Conservation (phyloP, 2,888 invertebrate species). For the Cheiracanthium punctorium region DNA sequence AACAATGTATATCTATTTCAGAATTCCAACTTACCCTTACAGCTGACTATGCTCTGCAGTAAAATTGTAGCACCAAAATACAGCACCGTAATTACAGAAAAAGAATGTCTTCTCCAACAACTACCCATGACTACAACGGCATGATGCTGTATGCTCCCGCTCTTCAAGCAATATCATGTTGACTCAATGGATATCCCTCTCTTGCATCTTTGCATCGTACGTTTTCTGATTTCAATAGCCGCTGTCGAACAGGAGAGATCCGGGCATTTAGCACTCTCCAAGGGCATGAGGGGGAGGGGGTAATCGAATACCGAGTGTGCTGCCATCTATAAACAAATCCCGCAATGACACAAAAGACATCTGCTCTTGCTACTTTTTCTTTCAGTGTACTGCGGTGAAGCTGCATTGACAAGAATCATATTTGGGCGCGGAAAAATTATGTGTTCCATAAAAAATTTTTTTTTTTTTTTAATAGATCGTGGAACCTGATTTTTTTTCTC, state of each 20-base stretch:
- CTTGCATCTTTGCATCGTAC: background rate
- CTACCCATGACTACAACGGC: slow-evolving; percentile 15
- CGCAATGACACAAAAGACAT: no score
- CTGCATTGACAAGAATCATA: no score
- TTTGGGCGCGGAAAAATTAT: no score
- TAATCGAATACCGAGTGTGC: background rate
- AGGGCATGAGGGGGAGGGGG: no score
- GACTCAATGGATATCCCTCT: slow-evolving; percentile 10
- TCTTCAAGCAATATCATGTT: slow-evolving; percentile 15
- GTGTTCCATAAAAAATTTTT: no score
- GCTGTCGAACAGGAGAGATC: background rate
- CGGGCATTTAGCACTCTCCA: background rate
- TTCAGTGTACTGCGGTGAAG: no score
- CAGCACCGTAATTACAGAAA: slow-evolving; percentile 10
- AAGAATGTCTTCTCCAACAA: background rate
- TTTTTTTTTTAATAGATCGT: no score
- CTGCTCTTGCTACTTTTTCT: no score
- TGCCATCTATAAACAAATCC: background rate
- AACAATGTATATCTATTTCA: background rate
- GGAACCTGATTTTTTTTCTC: no score
- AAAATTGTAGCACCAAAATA: slow-evolving; percentile 1
- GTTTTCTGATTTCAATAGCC: background rate
- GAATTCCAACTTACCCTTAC: background rate
- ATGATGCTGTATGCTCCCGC: slow-evolving; percentile 10
- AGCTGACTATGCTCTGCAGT: background rate